Evolutionary conservation across 2,113 vertebrate species (phyloP).

Genomic region (Abramis brama): DNA sequence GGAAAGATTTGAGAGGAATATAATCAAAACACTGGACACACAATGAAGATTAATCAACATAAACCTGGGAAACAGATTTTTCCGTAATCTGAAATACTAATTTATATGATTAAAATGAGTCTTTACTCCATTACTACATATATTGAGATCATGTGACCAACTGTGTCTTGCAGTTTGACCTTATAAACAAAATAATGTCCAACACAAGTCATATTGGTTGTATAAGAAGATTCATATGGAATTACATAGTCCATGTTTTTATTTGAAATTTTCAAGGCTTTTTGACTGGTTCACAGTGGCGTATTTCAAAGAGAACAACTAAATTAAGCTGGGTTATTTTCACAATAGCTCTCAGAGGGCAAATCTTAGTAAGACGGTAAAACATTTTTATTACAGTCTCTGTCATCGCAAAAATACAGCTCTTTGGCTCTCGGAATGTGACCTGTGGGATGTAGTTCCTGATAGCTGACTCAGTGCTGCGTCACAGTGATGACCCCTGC

Average conservation of each 20-base stretch:
- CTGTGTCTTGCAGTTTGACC: background rate
- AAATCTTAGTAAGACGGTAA: background rate
- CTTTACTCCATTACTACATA: too few species aligned
- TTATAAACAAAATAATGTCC: too few species aligned
- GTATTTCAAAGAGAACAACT: background rate
- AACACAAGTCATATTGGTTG: background rate
- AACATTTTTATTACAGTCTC: constrained; percentile 22
- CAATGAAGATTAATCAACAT: background rate
- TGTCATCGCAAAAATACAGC: background rate
- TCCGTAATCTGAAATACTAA: background rate
- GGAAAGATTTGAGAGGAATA: background rate
- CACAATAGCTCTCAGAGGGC: background rate
- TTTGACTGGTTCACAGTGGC: background rate
- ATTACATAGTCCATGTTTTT: background rate
- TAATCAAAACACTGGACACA: background rate
- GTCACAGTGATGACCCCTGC: constrained; percentile 47
- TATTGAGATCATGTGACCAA: background rate
- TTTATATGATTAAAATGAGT: too few species aligned
- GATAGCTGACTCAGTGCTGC: constrained; percentile 39
- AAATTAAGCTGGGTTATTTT: background rate
- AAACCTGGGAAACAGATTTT: background rate
- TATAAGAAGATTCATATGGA: background rate
- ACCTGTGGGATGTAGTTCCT: constrained; percentile 35
- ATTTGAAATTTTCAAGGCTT: background rate
- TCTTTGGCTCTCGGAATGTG: constrained; percentile 9